Evolutionary conservation across 2,113 vertebrate genomes (phyloP).

Genomic region (Anguilla japonica): DNA sequence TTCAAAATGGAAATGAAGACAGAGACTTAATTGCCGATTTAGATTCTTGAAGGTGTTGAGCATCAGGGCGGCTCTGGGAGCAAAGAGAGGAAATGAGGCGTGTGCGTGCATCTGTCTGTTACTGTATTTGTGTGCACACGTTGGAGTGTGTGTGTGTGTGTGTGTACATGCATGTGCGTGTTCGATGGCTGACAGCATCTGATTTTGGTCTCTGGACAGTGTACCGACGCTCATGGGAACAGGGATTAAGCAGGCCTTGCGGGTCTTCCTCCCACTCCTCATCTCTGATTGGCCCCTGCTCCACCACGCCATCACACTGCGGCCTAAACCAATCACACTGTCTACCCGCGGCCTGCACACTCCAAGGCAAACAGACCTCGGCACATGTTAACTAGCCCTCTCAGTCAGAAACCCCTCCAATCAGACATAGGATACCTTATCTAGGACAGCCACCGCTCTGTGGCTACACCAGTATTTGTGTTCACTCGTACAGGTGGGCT

Average conservation of each 20-base stretch:
- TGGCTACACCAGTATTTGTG: neutral
- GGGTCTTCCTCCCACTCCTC: neutral
- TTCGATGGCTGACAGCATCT: neutral
- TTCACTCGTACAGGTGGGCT: too few species aligned
- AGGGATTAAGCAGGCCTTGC: neutral
- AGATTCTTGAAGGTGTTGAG: neutral
- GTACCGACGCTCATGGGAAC: neutral
- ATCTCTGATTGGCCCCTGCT: neutral
- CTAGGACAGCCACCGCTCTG: neutral
- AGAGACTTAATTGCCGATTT: neutral
- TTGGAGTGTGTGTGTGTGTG: constrained; percentile 28
- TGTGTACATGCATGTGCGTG: constrained; percentile 23
- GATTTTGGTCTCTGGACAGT: neutral
- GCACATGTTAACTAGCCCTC: neutral
- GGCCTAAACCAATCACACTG: neutral
- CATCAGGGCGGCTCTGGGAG: neutral
- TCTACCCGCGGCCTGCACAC: neutral
- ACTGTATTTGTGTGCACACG: constrained; percentile 12
- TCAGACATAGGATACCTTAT: neutral
- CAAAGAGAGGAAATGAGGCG: constrained; percentile 1
- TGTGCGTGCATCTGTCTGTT: neutral
- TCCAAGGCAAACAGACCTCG: neutral
- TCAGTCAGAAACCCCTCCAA: neutral
- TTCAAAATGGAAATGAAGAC: neutral
- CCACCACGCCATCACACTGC: neutral